Percentiles rank a stretch among this genome's conserved stretches.
Evolutionary conservation across 30 jellyfish, hydroid and myxozoan species (phyloP).

Genomic region (Clytia hemisphaerica): DNA sequence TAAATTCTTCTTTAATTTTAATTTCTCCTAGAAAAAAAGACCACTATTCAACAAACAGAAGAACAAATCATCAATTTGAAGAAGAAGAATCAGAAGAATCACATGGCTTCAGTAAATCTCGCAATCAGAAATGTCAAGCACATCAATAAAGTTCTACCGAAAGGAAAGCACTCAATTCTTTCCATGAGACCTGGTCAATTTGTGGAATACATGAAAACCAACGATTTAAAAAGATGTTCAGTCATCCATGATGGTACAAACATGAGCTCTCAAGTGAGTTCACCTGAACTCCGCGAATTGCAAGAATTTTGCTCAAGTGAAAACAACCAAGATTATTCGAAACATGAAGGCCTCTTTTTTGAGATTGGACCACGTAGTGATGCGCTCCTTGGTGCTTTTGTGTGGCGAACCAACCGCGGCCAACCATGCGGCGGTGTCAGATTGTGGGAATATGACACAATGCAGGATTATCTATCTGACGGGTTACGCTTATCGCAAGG

Average conservation of each 20-base stretch:
- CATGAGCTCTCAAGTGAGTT: conserved; percentile 10
- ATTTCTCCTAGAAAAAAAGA: too few relatives aligned
- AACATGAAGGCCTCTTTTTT: conserved; percentile 71
- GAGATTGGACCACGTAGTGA: conserved; percentile 76
- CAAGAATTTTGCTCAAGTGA: conserved; percentile 51
- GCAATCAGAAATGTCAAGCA: too few relatives aligned
- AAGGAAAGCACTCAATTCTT: too few relatives aligned
- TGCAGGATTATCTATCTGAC: conserved; percentile 67
- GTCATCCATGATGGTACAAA: conserved; percentile 40
- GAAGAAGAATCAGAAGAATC: conserved; percentile 27
- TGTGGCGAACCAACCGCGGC: conserved; percentile 84
- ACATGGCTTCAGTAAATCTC: too few relatives aligned
- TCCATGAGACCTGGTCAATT: conserved; percentile 47
- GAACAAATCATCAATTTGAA: conserved; percentile 52
- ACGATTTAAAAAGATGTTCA: conserved; percentile 47
- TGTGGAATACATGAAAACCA: conserved; percentile 49
- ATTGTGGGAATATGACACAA: conserved; percentile 60
- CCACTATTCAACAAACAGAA: too few relatives aligned
- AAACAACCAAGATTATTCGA: conserved; percentile 42
- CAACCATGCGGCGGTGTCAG: conserved; percentile 93
- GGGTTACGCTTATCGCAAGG: conserved; percentile 82
- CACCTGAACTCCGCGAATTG: conserved; percentile 12
- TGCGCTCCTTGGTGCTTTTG: conserved; percentile 75
- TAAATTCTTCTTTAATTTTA: too few relatives aligned
- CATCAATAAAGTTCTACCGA: too few relatives aligned